Conservation (phyloP, 2,797 vertebrate genomes). For the Poecilia gillii region DNA sequence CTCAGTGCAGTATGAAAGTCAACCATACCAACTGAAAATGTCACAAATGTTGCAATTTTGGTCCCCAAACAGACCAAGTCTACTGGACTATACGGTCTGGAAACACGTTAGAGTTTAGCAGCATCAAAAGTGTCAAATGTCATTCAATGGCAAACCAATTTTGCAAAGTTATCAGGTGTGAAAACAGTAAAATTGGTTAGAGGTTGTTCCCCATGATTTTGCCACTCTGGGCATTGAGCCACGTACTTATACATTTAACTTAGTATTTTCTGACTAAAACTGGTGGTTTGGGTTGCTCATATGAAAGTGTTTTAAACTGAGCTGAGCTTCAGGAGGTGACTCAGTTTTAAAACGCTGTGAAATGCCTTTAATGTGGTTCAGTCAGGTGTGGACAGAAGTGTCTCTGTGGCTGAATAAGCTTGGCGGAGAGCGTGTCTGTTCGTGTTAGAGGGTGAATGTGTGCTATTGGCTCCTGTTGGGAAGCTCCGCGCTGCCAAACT, state of each 20-base stretch:
- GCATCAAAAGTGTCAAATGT: too few species aligned
- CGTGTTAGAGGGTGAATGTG: neutral
- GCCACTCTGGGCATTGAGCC: neutral
- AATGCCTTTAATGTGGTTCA: constrained; percentile 6
- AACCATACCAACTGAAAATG: too few species aligned
- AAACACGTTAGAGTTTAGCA: too few species aligned
- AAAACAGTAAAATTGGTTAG: neutral
- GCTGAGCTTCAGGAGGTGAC: constrained; percentile 2
- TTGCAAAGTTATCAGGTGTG: too few species aligned
- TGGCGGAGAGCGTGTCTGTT: constrained; percentile 6
- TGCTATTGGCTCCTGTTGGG: constrained; percentile 25
- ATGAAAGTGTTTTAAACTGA: neutral
- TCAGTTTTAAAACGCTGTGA: constrained; percentile 4
- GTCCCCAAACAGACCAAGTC: too few species aligned
- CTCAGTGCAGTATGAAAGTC: too few species aligned
- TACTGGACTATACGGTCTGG: too few species aligned
- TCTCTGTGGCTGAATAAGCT: constrained; percentile 7
- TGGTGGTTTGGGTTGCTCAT: neutral
- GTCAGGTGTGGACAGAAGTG: constrained; percentile 14
- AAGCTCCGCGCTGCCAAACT: constrained; percentile 6
- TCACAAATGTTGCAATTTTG: too few species aligned
- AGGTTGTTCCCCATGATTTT: neutral
- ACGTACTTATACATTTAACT: neutral
- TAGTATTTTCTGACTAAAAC: neutral
- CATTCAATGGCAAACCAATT: too few species aligned